Percentiles rank a stretch among this genome's conserved stretches.
phyloP scores from a whole-genome alignment of 2,888 invertebrate species.

The Halocaridina rubra region DNA sequence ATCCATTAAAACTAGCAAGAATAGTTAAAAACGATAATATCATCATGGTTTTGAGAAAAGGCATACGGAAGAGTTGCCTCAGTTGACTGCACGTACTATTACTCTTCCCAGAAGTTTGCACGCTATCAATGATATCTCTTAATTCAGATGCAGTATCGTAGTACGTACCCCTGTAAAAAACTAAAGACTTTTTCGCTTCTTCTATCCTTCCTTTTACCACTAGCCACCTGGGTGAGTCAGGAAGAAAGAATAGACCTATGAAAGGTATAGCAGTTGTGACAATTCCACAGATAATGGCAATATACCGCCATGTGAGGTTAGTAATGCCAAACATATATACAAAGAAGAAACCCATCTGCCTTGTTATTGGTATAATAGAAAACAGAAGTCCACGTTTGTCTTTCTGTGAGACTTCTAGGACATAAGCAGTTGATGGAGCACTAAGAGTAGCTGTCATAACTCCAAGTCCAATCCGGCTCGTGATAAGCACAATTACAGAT shows the following conservation, averaged over 20 bases:
- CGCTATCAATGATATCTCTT: slow-evolving; percentile 27
- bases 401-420: slow-evolving; percentile 46
- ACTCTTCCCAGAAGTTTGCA: neutral
- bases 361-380: neutral
- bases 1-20: slow-evolving; percentile 20
- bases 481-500: slow-evolving; percentile 22
- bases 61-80: neutral
- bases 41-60: neutral
- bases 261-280: slow-evolving; percentile 43
- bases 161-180: slow-evolving; percentile 39
- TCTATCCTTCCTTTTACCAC: slow-evolving; percentile 15
- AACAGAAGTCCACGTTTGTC: slow-evolving; percentile 21
- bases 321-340: slow-evolving; percentile 32
- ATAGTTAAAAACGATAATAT: slow-evolving; percentile 20
- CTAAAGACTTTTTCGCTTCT: slow-evolving; percentile 42
- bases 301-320: slow-evolving; percentile 38
- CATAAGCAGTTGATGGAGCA: slow-evolving; percentile 1
- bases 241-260: slow-evolving; percentile 19
- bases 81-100: slow-evolving; percentile 13
- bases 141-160: slow-evolving; percentile 33
- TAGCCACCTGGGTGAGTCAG: slow-evolving; percentile 53
- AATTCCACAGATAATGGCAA: slow-evolving; percentile 25
- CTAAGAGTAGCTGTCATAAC: slow-evolving; percentile 8
- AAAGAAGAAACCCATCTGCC: slow-evolving; percentile 22
- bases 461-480: slow-evolving; percentile 9